Percentiles rank a stretch among this genome's conserved stretches.
These are phyloP conservation scores for Toxonevra muliebris DNA, from an alignment of 2,888 invertebrate species.

Conservation along the genomic window DNA sequence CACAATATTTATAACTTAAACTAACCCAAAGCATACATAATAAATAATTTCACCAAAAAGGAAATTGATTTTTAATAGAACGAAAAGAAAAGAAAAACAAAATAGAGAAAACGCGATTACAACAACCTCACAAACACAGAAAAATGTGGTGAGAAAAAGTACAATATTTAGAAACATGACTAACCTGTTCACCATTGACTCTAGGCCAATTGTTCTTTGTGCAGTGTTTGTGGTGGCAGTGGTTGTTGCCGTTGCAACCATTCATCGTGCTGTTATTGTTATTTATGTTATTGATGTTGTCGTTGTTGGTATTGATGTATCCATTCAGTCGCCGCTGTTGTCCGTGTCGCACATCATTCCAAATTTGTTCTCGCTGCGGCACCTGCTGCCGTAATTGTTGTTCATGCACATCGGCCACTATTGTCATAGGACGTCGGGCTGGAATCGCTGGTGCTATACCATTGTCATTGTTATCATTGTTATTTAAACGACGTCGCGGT, in stretches of 20 bases:
- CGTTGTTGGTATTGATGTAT: constrained; percentile 33
- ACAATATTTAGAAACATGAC: constrained; percentile 51
- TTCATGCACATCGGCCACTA: constrained; percentile 31
- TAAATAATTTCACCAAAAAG: constrained; percentile 38
- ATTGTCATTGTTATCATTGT: constrained; percentile 18
- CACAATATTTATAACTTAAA: too few species aligned
- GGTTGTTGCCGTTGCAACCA: constrained; percentile 38
- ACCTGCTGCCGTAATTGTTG: constrained; percentile 22
- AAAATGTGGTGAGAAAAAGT: constrained; percentile 20
- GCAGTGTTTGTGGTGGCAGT: constrained; percentile 30
- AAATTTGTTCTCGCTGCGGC: constrained; percentile 38
- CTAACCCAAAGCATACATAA: constrained; percentile 6
- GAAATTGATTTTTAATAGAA: constrained; percentile 20
- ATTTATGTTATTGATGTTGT: constrained; percentile 36
- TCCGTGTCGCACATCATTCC: too few species aligned
- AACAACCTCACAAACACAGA: constrained; percentile 41
- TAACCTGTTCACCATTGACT: constrained; percentile 50
- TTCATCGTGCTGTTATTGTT: constrained; percentile 42
- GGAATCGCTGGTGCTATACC: constrained; percentile 54
- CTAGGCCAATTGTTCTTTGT: constrained; percentile 45
- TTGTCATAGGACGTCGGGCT: constrained; percentile 37
- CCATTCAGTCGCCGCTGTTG: constrained; percentile 26
- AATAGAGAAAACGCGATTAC: constrained; percentile 49
- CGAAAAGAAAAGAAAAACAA: constrained; percentile 37
- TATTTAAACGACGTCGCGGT: constrained; percentile 44